Base-by-base conservation (phyloP, 2,888 invertebrate genomes). In the Tenthredo amoena region DNA sequence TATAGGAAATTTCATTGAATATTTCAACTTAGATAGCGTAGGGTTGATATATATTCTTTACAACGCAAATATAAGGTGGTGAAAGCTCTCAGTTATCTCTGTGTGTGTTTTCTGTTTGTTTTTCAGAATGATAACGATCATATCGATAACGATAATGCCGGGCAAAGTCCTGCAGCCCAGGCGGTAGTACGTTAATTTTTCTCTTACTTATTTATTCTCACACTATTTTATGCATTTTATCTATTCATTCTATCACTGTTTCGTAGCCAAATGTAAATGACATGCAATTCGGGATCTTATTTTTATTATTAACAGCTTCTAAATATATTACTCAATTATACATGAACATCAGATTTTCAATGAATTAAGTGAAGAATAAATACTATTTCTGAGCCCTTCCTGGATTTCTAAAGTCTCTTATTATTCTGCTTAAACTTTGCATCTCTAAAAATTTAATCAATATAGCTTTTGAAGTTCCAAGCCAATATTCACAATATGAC, bases 121-220 rank as follows among this genome's bases (percentile, higher is more conserved):
- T 93, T 93, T 87, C 93, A 93, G 93, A 93, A 91, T 90, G 92
- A 93, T 93, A 93, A 93, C 93, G 93, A 93, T 91, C 92, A 91
- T 92, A 93, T 93, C 92, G 92, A 93, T 93, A 93, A 92, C 91
- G 93, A 93, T 92, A 93, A 92, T 93, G 93, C 93, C 90, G 93
- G 93, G 93, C 93, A 93, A 93, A 93, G 91, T 92, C 92, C 93
- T 93, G 92, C 93, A 91, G 93, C 93, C 93, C 93, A 93, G 92
- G 93, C 93, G 93, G 93, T 93, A 93, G 93, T 93, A 93, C 91
- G 83, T 93, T 90, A 88, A 87, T 91, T 92, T 91, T 93, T 90
- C 91, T 92, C 91, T 91, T 85, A 84, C 62, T 85, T 85, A 43
- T 86, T 83, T 84, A 84, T 77, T 68, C 21, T 84, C 65, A 77